These are phyloP conservation scores for Zaprionus capensis DNA, from an alignment of 1,140 invertebrate species.

Conservation along the genomic window DNA sequence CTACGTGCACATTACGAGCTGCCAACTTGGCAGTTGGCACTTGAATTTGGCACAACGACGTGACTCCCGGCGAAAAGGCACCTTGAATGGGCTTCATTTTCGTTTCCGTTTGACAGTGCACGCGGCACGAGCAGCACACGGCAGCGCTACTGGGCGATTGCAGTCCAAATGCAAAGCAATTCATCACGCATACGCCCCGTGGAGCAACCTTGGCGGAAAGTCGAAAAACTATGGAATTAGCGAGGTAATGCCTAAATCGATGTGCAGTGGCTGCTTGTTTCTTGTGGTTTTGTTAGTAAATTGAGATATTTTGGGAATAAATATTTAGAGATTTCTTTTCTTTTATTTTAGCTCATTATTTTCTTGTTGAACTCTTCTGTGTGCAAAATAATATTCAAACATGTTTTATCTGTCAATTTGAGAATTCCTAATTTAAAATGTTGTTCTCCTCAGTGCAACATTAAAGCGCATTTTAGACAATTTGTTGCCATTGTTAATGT, in stretches of 20 bases:
- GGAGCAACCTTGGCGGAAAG: background rate
- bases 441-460: background rate
- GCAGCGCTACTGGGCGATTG: background rate
- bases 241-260: background rate
- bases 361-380: too few relatives aligned
- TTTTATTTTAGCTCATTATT: too few relatives aligned
- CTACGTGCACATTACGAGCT: conserved; percentile 58
- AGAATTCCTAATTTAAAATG: too few relatives aligned
- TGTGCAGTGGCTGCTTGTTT: background rate
- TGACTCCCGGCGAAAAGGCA: conserved; percentile 39
- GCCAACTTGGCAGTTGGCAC: conserved; percentile 19
- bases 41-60: conserved; percentile 37
- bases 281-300: background rate
- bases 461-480: background rate
- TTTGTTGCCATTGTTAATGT: conserved; percentile 35
- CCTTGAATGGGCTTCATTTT: conserved; percentile 68
- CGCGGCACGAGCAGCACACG: background rate
- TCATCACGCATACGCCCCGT: conserved; percentile 40
- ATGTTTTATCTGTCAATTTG: background rate
- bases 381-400: background rate
- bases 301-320: background rate
- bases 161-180: conserved; percentile 25
- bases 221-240: conserved; percentile 2
- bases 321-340: too few relatives aligned
- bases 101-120: conserved; percentile 47